phyloP scores from a whole-genome alignment of 2,113 vertebrate genomes.

The Misgurnus mizolepis region DNA sequence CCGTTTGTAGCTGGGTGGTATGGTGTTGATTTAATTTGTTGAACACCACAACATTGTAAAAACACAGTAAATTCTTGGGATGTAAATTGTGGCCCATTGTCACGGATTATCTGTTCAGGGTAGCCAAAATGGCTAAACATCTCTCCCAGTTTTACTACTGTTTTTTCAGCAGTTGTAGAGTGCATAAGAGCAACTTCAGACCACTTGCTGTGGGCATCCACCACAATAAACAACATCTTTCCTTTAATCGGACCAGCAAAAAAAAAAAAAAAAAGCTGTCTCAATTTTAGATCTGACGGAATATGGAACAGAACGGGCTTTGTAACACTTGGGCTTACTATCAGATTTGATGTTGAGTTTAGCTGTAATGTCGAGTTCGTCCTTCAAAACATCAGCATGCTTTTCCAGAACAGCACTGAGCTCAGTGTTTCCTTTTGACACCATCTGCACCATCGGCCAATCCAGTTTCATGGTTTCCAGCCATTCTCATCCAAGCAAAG shows the following conservation, averaged over 20 bases:
- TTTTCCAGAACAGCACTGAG: no score
- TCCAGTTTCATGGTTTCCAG: constrained; percentile 38
- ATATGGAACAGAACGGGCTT: not conserved
- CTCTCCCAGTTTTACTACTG: not conserved
- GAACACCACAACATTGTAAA: not conserved
- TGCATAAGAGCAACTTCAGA: not conserved
- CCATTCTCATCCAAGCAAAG: constrained; percentile 31
- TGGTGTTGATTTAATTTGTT: not conserved
- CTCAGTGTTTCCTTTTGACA: not conserved
- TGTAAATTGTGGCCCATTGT: constrained; percentile 3
- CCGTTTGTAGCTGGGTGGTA: not conserved
- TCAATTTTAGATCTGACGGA: not conserved
- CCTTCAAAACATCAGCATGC: no score
- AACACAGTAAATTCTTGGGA: not conserved
- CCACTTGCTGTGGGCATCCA: constrained; percentile 11
- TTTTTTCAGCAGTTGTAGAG: not conserved
- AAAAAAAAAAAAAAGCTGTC: not conserved
- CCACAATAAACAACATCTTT: not conserved
- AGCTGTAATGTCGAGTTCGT: no score
- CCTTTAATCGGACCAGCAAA: not conserved
- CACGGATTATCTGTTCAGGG: not conserved
- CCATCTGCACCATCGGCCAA: not conserved
- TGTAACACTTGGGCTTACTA: not conserved
- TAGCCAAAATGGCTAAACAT: not conserved
- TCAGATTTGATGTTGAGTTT: not conserved